Conservation (phyloP, 2,113 vertebrate species). For the Phaethon lepturus region DNA sequence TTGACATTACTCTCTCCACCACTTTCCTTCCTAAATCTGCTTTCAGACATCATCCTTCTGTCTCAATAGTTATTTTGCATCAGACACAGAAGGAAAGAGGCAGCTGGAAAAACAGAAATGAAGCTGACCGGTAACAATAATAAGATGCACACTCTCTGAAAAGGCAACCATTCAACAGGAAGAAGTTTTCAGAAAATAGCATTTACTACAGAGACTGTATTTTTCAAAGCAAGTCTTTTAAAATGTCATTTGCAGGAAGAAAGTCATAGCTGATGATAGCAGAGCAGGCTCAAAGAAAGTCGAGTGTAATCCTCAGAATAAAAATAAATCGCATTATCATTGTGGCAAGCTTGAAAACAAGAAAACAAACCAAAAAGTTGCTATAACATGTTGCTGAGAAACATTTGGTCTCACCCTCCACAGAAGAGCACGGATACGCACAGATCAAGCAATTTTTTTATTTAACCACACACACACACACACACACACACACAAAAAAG, state of each 20-base stretch:
- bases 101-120: neutral
- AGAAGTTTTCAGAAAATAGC: slow-evolving; percentile 18
- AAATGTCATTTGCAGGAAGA: slow-evolving; percentile 1
- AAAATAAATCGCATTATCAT: neutral
- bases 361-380: neutral
- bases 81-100: neutral
- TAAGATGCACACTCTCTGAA: neutral
- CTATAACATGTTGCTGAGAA: neutral
- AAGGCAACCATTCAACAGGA: neutral
- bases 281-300: neutral
- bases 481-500: neutral
- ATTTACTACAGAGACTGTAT: neutral
- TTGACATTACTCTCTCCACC: neutral
- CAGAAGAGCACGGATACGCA: neutral
- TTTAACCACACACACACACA: neutral
- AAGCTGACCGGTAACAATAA: neutral
- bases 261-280: neutral
- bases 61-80: neutral
- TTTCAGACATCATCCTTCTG: neutral
- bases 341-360: neutral
- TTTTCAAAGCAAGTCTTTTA: neutral
- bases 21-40: neutral
- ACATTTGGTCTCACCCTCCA: neutral
- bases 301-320: neutral
- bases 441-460: neutral